phyloP scores from a whole-genome alignment of 2,113 vertebrate genomes.

The Nyctereutes procyonoides region DNA sequence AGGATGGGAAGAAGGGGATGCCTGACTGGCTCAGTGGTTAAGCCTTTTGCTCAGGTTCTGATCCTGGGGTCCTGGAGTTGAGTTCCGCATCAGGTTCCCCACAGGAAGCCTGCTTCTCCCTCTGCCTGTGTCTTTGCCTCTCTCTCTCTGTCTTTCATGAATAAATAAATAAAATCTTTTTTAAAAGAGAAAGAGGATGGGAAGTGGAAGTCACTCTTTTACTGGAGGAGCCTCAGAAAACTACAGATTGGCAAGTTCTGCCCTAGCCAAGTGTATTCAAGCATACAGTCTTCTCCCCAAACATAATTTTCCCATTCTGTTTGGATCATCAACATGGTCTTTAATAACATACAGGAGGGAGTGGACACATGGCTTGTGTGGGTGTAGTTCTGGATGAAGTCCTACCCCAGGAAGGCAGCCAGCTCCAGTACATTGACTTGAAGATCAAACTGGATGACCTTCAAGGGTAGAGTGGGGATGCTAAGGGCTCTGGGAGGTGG shows the following conservation, averaged over 20 bases:
- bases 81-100: too few species aligned
- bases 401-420: conserved; percentile 56
- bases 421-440: conserved; percentile 51
- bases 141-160: too few species aligned
- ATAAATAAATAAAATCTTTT: too few species aligned
- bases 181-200: neutral
- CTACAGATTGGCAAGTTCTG: conserved; percentile 41
- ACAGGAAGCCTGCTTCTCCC: too few species aligned
- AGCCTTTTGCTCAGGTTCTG: too few species aligned
- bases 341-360: conserved; percentile 73
- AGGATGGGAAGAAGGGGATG: neutral
- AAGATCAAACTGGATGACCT: conserved; percentile 66
- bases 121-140: too few species aligned
- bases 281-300: conserved; percentile 48
- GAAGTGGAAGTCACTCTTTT: conserved; percentile 56
- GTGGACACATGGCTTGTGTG: conserved; percentile 73
- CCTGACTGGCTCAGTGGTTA: too few species aligned
- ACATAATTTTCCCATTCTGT: conserved; percentile 72
- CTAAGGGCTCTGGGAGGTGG: conserved; percentile 35
- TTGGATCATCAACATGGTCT: conserved; percentile 64
- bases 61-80: too few species aligned
- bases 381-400: conserved; percentile 71
- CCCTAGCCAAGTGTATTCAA: conserved; percentile 59
- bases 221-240: conserved; percentile 15
- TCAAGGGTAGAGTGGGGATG: neutral